Evolutionary conservation across 2,888 invertebrate genomes (phyloP).

Genomic region (Eilema depressum): DNA sequence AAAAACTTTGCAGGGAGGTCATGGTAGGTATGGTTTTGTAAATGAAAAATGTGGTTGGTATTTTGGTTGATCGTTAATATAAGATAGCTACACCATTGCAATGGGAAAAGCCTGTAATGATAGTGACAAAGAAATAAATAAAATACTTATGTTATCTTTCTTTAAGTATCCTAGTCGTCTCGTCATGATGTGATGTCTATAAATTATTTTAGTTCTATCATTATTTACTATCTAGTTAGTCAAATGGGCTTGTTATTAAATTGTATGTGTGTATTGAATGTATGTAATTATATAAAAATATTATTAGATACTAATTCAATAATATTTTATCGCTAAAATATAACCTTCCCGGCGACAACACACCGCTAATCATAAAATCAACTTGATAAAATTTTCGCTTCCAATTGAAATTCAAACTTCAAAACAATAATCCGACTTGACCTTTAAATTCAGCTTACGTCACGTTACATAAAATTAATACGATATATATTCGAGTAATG

Average conservation of each 20-base stretch:
- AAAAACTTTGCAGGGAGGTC: background rate
- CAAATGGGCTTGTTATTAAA: background rate
- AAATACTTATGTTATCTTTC: no score
- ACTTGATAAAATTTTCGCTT: background rate
- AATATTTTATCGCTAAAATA: background rate
- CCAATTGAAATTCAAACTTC: background rate
- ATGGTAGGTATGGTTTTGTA: background rate
- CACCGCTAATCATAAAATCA: background rate
- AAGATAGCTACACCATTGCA: no score
- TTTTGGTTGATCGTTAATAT: no score
- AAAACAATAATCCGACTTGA: constrained; percentile 20
- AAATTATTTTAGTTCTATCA: background rate
- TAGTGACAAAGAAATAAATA: no score
- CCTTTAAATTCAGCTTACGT: constrained; percentile 16
- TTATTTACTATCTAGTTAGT: background rate
- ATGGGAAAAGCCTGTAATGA: no score
- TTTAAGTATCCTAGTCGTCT: no score
- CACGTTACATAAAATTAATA: constrained; percentile 18
- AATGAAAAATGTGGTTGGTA: background rate
- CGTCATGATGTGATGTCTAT: background rate
- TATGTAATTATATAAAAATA: no score
- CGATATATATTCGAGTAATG: constrained; percentile 17
- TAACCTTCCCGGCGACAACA: background rate
- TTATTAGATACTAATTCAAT: no score
- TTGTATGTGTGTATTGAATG: no score